These are phyloP conservation scores for Minunthozetes semirufus DNA, from an alignment of 2,888 invertebrate genomes.

Conservation along the genomic window DNA sequence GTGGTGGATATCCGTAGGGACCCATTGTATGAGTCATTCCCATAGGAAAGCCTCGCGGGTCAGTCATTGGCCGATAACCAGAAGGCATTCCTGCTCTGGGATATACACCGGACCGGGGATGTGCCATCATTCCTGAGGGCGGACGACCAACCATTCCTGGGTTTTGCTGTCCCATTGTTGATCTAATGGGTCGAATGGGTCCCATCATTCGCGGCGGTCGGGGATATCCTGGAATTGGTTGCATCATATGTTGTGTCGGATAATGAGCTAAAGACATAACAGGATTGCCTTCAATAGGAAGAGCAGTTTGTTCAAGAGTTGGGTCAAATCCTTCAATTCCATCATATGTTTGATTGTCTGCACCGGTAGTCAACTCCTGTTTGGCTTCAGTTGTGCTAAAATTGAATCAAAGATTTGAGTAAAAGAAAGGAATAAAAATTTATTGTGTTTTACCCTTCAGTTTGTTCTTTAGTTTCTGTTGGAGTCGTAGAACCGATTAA, in stretches of 20 bases:
- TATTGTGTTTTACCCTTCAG: neutral
- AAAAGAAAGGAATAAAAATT: neutral
- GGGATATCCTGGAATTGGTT: neutral
- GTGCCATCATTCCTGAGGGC: neutral
- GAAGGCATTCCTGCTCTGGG: neutral
- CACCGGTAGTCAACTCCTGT: neutral
- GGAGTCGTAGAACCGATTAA: no score
- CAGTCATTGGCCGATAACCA: constrained; percentile 13
- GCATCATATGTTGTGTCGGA: neutral
- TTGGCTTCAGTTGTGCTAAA: neutral
- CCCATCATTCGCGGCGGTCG: constrained; percentile 12
- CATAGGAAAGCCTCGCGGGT: constrained; percentile 18
- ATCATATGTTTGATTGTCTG: neutral
- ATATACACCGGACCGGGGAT: neutral
- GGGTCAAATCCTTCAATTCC: neutral
- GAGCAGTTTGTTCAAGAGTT: neutral
- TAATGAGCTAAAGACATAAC: neutral
- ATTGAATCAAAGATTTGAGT: neutral
- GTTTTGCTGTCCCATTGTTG: neutral
- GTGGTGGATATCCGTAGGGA: constrained; percentile 22
- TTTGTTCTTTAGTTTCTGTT: neutral
- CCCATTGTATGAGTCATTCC: constrained; percentile 1
- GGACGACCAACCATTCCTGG: neutral
- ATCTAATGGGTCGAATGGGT: constrained; percentile 10
- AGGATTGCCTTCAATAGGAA: neutral